Evolutionary conservation across 2,113 vertebrate genomes (phyloP).

Genomic region (Hippocampus mohnikei): DNA sequence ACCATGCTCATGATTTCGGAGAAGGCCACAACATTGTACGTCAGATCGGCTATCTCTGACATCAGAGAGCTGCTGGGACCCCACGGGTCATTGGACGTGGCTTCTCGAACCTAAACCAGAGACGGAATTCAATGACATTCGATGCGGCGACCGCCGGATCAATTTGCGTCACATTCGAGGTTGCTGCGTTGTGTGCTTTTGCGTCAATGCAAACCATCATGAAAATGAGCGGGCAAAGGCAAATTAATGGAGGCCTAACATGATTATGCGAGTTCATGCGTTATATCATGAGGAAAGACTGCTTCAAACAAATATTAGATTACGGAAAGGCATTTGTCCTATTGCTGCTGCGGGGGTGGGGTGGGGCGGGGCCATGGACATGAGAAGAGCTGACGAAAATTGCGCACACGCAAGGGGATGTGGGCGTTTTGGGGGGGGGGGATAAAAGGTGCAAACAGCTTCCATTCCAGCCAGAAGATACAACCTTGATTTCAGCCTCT

Average conservation of each 20-base stretch:
- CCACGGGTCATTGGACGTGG: constrained; percentile 89
- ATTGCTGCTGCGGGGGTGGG: not conserved
- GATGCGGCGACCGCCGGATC: not conserved
- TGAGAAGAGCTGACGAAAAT: not conserved
- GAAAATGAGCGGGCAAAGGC: constrained; percentile 4
- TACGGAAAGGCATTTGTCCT: constrained; percentile 10
- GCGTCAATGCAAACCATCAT: constrained; percentile 13
- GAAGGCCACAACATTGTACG: constrained; percentile 90
- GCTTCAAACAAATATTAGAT: constrained; percentile 21
- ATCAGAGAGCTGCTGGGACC: constrained; percentile 89
- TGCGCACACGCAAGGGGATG: not conserved
- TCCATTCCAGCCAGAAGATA: constrained; percentile 11
- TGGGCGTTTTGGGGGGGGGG: not conserved
- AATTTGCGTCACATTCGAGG: not conserved
- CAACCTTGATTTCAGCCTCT: constrained; percentile 91
- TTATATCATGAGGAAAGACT: constrained; percentile 5
- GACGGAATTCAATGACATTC: constrained; percentile 10
- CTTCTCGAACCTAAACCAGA: constrained; percentile 76
- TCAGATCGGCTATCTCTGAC: constrained; percentile 89
- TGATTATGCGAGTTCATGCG: constrained; percentile 9
- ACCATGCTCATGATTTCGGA: constrained; percentile 94
- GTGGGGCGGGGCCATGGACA: not conserved
- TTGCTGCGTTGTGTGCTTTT: not conserved
- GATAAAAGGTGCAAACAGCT: not conserved
- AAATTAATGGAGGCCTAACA: constrained; percentile 13